A percentile compares a stretch with the other conserved stretches of the same genome.
Evolutionary conservation across 1,140 invertebrate species (phyloP).

Genomic region (Tenebrio molitor): DNA sequence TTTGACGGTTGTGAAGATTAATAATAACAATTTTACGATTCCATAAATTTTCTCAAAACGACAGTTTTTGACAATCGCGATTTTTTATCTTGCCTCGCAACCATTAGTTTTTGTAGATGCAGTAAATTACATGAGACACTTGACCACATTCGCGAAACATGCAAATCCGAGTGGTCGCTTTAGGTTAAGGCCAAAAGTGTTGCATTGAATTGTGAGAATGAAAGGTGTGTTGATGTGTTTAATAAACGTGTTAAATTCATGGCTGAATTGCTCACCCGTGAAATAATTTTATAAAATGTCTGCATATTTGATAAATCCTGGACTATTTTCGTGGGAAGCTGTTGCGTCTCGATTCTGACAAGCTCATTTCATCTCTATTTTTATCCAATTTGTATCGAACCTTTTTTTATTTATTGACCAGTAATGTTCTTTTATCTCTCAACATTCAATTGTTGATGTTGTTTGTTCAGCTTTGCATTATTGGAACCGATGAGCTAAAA

Average conservation of each 20-base stretch:
- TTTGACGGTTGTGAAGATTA: no score
- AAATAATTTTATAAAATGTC: conserved; percentile 1
- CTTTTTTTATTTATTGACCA: background rate
- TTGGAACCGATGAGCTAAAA: background rate
- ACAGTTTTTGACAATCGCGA: no score
- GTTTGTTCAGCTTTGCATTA: background rate
- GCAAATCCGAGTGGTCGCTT: background rate
- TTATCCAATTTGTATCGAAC: background rate
- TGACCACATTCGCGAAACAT: no score
- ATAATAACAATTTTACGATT: no score
- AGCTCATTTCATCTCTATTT: conserved; percentile 1
- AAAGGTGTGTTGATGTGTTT: background rate
- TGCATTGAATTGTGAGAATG: conserved; percentile 3
- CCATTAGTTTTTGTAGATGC: no score
- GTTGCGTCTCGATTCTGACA: background rate
- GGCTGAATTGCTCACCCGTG: conserved; percentile 15
- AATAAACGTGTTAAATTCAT: background rate
- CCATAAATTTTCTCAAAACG: no score
- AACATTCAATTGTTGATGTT: background rate
- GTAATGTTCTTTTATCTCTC: background rate
- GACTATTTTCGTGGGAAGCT: background rate
- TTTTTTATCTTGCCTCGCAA: no score
- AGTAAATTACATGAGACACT: no score
- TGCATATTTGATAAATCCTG: background rate
- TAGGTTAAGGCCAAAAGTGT: background rate